phyloP scores from a whole-genome alignment of 2,888 invertebrate genomes.

The Adelphocoris suturalis region DNA sequence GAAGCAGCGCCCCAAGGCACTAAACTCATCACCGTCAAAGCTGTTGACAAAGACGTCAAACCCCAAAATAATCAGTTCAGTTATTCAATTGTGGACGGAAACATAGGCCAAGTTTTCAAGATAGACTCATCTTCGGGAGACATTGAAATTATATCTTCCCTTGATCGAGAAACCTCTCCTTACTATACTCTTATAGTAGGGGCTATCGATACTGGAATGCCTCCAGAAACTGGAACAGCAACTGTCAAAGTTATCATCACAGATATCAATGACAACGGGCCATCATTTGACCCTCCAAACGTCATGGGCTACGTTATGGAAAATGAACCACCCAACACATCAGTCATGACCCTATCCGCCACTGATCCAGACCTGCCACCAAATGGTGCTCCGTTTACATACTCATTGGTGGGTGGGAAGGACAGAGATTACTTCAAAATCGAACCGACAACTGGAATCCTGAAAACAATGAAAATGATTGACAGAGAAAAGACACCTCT shows the following conservation, averaged over 20 bases:
- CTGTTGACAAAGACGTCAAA: conserved; percentile 93
- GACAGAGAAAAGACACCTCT: conserved; percentile 90
- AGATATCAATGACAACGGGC: conserved; percentile 97
- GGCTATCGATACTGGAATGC: conserved; percentile 92
- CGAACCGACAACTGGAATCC: conserved; percentile 88
- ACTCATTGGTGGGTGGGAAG: conserved; percentile 87
- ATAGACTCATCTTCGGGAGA: conserved; percentile 91
- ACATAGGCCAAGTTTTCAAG: conserved; percentile 90
- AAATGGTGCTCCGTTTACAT: conserved; percentile 94
- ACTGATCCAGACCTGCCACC: conserved; percentile 93
- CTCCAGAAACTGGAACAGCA: conserved; percentile 95
- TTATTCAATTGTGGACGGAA: conserved; percentile 92
- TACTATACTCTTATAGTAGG: conserved; percentile 89
- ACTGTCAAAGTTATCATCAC: conserved; percentile 88
- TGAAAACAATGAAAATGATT: conserved; percentile 88
- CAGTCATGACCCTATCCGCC: conserved; percentile 90
- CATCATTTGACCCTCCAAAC: conserved; percentile 86
- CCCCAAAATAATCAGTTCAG: conserved; percentile 95
- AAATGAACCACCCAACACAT: conserved; percentile 91
- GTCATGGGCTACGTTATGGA: conserved; percentile 90
- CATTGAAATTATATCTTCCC: conserved; percentile 85
- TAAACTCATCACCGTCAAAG: conserved; percentile 88
- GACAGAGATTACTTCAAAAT: conserved; percentile 88
- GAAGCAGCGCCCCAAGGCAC: conserved; percentile 89
- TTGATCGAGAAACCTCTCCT: conserved; percentile 90